Conservation (phyloP, 1,140 invertebrate species). For the Saccostrea cuccullata region DNA sequence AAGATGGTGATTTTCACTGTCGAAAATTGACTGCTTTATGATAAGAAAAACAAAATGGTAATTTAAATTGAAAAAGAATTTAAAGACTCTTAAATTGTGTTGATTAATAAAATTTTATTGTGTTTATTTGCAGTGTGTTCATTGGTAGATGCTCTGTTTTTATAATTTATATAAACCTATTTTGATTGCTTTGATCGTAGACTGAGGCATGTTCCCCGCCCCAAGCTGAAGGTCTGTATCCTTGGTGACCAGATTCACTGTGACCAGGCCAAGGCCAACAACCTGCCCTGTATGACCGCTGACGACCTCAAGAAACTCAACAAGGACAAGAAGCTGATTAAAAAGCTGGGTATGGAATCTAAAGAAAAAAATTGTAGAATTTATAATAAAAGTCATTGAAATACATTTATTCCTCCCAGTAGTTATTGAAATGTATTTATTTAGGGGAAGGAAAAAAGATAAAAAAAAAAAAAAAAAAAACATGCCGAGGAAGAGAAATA, state of each 20-base stretch:
- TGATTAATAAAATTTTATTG: no score
- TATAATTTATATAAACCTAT: not conserved
- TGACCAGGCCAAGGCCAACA: conserved; percentile 97
- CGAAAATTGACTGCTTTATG: conserved; percentile 31
- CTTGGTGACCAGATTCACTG: conserved; percentile 99
- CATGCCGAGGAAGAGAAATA: not conserved
- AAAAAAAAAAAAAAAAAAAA: no score
- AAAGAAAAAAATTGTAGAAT: no score
- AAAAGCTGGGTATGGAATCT: conserved; percentile 92
- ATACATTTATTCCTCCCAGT: no score
- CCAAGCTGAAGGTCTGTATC: conserved; percentile 99
- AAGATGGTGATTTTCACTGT: conserved; percentile 31
- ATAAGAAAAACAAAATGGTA: not conserved
- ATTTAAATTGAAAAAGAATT: not conserved
- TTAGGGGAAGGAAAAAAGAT: no score
- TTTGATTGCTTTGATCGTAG: conserved; percentile 81
- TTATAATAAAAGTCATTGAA: no score
- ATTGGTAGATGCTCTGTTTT: not conserved
- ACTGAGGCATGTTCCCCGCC: conserved; percentile 97
- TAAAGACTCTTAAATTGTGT: no score
- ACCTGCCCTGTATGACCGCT: conserved; percentile 97
- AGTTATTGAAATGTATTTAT: no score
- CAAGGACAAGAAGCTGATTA: conserved; percentile 99
- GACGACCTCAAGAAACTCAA: conserved; percentile 99
- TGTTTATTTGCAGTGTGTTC: not conserved